Evolutionary conservation across 2,797 vertebrate species (phyloP).

Genomic region (Coendou prehensilis): DNA sequence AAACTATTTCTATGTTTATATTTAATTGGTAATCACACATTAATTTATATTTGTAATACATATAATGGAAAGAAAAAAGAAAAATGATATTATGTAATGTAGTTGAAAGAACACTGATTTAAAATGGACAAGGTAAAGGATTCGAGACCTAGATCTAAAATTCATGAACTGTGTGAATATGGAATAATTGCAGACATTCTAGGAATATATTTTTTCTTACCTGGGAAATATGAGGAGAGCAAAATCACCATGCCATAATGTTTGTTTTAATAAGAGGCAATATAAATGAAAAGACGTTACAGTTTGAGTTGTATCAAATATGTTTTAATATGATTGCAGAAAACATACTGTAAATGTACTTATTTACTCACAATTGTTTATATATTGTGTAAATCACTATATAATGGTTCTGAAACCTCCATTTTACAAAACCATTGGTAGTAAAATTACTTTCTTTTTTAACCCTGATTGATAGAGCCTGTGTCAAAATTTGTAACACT

Average conservation of each 20-base stretch:
- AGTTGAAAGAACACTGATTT: neutral
- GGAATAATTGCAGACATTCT: neutral
- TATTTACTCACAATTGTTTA: neutral
- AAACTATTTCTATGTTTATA: neutral
- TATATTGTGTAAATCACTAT: neutral
- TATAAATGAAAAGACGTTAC: neutral
- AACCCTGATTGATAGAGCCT: neutral
- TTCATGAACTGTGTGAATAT: neutral
- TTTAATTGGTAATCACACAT: neutral
- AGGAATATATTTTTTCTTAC: conserved; percentile 5
- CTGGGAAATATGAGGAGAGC: neutral
- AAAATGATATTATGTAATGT: neutral
- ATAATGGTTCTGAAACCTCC: neutral
- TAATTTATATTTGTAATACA: neutral
- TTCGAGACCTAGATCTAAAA: neutral
- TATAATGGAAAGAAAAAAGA: neutral
- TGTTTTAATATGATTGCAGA: neutral
- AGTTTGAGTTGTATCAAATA: neutral
- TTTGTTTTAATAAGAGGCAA: neutral
- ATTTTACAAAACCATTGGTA: neutral
- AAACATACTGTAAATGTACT: neutral
- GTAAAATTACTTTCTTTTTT: neutral
- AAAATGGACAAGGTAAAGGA: neutral
- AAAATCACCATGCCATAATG: neutral
- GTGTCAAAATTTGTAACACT: neutral